These are phyloP conservation scores for Yponomeuta cagnagella DNA, from an alignment of 2,888 invertebrate species.

Conservation along the genomic window DNA sequence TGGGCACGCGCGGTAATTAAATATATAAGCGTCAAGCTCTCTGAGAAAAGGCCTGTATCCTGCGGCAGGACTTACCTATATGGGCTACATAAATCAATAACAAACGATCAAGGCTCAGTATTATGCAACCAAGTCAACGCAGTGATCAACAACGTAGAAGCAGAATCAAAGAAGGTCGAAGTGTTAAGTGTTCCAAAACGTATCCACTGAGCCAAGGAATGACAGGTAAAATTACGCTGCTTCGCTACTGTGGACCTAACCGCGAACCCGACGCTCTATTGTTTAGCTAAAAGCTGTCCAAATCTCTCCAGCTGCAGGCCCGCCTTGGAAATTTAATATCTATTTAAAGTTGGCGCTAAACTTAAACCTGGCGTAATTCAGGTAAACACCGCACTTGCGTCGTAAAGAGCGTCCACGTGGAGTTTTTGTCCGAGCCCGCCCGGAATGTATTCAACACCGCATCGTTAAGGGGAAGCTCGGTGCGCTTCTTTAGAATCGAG, in stretches of 20 bases:
- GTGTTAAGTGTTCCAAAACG: neutral
- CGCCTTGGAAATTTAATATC: constrained; percentile 43
- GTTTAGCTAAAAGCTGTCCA: constrained; percentile 3
- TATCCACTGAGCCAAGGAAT: neutral
- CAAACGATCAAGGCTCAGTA: too few relatives aligned
- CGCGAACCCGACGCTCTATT: neutral
- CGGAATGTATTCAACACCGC: constrained; percentile 40
- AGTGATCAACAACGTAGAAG: too few relatives aligned
- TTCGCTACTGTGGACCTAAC: neutral
- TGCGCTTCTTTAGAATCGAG: too few relatives aligned
- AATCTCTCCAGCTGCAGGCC: constrained; percentile 2
- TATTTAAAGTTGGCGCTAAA: constrained; percentile 44
- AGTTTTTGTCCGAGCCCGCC: constrained; percentile 54
- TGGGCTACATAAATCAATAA: too few relatives aligned
- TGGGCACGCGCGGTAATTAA: too few relatives aligned
- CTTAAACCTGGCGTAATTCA: constrained; percentile 64
- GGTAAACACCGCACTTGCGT: constrained; percentile 37
- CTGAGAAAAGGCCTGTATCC: too few relatives aligned
- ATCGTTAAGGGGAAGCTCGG: constrained; percentile 51
- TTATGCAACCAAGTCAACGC: too few relatives aligned
- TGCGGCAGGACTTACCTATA: too few relatives aligned
- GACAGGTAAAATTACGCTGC: neutral
- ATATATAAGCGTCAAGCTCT: too few relatives aligned
- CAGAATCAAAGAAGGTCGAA: neutral
- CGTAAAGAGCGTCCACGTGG: constrained; percentile 65